Evolutionary conservation across 1,140 invertebrate genomes (phyloP).

Genomic region (Ganaspis sp.): DNA sequence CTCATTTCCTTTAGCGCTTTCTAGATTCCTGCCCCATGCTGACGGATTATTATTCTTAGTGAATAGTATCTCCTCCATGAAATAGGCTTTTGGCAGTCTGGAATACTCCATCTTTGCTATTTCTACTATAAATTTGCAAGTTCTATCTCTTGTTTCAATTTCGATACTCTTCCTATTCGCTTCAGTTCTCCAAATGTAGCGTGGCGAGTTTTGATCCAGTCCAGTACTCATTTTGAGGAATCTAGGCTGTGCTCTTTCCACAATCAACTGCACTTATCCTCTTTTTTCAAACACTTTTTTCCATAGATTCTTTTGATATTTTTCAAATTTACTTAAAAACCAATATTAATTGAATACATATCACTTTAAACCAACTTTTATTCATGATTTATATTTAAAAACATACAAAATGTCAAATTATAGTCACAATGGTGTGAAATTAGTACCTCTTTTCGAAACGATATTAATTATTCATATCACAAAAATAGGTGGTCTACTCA

Average conservation of each 20-base stretch:
- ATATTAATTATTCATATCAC: too few species aligned
- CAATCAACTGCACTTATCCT: too few species aligned
- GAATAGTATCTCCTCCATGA: background rate
- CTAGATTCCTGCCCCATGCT: background rate
- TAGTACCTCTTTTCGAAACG: too few species aligned
- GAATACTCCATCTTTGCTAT: background rate
- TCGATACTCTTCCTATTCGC: background rate
- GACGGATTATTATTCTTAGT: background rate
- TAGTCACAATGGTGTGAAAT: too few species aligned
- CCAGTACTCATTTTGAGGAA: conserved; percentile 24
- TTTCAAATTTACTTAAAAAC: too few species aligned
- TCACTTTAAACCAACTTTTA: too few species aligned
- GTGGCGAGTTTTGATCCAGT: conserved; percentile 14
- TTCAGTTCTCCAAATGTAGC: conserved; percentile 29
- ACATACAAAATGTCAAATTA: too few species aligned
- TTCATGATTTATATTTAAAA: too few species aligned
- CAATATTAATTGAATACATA: too few species aligned
- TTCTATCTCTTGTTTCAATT: conserved; percentile 4
- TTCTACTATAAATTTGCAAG: background rate
- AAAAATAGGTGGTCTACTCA: too few species aligned
- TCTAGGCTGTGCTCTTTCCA: conserved; percentile 30
- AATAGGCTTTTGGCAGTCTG: background rate
- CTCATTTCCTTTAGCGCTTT: background rate
- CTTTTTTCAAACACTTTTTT: too few species aligned
- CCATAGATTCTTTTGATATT: too few species aligned